A percentile compares a stretch with the other conserved stretches of the same genome.
These are phyloP conservation scores for Propithecus perrieri DNA, from an alignment of 2,797 vertebrate species.

Conservation along the genomic window DNA sequence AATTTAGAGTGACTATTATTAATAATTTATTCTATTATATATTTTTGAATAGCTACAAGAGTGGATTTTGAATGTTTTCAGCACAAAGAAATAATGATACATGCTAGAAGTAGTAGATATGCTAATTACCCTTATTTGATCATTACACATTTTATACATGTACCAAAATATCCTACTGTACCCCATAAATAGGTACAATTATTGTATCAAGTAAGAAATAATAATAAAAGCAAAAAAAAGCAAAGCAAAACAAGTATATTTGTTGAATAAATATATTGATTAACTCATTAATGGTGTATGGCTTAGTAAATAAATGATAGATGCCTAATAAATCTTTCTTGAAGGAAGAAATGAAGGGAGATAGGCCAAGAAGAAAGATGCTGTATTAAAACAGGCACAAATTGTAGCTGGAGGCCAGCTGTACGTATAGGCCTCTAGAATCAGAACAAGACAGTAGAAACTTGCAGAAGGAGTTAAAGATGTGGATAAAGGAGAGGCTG, in stretches of 20 bases:
- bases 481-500: background rate
- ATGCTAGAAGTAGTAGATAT: background rate
- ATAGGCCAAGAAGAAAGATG: background rate
- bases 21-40: background rate
- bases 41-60: background rate
- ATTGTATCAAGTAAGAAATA: background rate
- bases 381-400: background rate
- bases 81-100: background rate
- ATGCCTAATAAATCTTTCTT: background rate
- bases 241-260: background rate
- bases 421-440: fast-evolving
- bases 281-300: background rate
- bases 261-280: background rate
- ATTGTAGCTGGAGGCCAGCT: background rate
- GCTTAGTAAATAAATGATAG: background rate
- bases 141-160: background rate
- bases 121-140: background rate
- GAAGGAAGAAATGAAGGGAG: background rate
- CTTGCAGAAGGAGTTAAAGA: background rate
- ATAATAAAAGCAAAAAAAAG: background rate
- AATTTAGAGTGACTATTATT: background rate
- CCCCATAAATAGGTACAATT: background rate
- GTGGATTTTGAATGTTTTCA: background rate
- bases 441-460: background rate
- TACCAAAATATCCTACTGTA: background rate